Evolutionary conservation across 2,797 vertebrate genomes (phyloP).

Genomic region (Miichthys miiuy): DNA sequence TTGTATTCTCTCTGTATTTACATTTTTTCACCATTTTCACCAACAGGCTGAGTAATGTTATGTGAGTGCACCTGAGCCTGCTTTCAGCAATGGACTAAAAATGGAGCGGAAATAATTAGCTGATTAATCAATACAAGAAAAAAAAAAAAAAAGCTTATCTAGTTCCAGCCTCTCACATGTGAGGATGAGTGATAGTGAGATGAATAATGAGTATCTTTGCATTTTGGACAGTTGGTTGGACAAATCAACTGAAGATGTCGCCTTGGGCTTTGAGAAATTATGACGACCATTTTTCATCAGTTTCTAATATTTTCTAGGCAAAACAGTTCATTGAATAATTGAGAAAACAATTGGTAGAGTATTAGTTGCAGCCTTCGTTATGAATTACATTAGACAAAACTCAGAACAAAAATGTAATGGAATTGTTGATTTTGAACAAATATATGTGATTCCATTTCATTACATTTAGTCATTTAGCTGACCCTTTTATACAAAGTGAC

Average conservation of each 20-base stretch:
- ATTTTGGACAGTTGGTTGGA: not conserved
- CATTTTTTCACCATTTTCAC: not conserved
- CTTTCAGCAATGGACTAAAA: not conserved
- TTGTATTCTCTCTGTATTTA: not conserved
- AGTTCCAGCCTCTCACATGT: not conserved
- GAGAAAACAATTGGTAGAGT: not conserved
- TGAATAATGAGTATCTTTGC: not conserved
- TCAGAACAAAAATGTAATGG: not conserved
- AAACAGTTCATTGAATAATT: not conserved
- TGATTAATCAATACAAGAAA: not conserved
- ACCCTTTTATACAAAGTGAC: too few relatives aligned
- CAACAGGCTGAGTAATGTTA: not conserved
- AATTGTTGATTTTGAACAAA: too few relatives aligned
- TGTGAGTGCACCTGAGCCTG: not conserved
- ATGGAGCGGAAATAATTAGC: not conserved
- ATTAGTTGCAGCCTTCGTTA: not conserved
- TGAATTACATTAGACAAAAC: not conserved
- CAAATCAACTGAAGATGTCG: not conserved
- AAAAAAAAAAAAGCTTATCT: not conserved
- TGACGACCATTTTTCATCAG: not conserved
- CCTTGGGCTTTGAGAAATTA: not conserved
- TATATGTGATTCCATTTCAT: too few relatives aligned
- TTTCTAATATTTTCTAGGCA: not conserved
- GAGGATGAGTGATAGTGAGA: not conserved
- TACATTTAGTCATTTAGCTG: too few relatives aligned